phyloP scores from a whole-genome alignment of 2,797 vertebrate species.

The Acrossocheilus fasciatus region DNA sequence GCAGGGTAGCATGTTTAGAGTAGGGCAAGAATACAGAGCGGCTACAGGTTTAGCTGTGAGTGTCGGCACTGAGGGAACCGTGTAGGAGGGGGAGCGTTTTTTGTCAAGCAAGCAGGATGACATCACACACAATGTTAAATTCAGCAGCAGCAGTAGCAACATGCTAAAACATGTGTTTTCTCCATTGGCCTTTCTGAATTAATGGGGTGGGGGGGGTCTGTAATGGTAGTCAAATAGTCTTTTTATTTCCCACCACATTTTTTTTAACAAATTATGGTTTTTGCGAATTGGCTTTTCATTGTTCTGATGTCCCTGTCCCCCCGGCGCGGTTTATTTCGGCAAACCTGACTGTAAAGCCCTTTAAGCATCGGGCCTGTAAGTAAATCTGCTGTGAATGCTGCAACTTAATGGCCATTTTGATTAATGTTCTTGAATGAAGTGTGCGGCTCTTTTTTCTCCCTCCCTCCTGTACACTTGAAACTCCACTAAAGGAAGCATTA shows the following conservation, averaged over 20 bases:
- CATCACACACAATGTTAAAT: slow-evolving; percentile 26
- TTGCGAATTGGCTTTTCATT: slow-evolving; percentile 49
- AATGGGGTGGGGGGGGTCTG: not conserved
- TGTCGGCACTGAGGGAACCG: not conserved
- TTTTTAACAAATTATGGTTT: slow-evolving; percentile 24
- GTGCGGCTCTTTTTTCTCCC: slow-evolving; percentile 45
- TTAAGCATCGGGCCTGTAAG: slow-evolving; percentile 66
- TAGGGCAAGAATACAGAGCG: slow-evolving; percentile 33
- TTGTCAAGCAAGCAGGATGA: slow-evolving; percentile 42
- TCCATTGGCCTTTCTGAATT: not conserved
- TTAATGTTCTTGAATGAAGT: slow-evolving; percentile 72
- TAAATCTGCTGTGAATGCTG: slow-evolving; percentile 58
- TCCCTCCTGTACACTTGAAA: slow-evolving; percentile 68
- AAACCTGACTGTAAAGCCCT: slow-evolving; percentile 69
- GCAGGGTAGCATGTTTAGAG: slow-evolving; percentile 40
- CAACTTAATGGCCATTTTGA: slow-evolving; percentile 72
- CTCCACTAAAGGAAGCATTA: slow-evolving; percentile 75
- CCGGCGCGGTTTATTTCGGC: slow-evolving; percentile 71
- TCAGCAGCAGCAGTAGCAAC: not conserved
- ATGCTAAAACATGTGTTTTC: slow-evolving; percentile 27
- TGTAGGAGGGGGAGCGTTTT: slow-evolving; percentile 18
- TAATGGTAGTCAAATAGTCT: slow-evolving; percentile 1
- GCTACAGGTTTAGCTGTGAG: slow-evolving; percentile 32
- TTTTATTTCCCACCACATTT: slow-evolving; percentile 15
- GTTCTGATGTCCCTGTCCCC: slow-evolving; percentile 22